phyloP scores from a whole-genome alignment of 2,888 invertebrate species.

The Agonopterix arenella region DNA sequence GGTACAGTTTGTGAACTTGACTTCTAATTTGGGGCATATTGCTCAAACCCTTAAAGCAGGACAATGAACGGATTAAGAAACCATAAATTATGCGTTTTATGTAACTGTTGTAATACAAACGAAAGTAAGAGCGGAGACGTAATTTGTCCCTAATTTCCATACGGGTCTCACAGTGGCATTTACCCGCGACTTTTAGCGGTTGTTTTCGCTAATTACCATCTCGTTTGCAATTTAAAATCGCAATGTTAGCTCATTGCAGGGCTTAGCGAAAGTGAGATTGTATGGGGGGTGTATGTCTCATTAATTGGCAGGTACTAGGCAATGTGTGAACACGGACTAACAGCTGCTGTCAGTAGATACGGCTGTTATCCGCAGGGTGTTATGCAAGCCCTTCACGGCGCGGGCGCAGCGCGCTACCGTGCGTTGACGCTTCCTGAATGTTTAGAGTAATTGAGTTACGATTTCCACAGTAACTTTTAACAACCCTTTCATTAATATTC shows the following conservation, averaged over 20 bases:
- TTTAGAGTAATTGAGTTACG: conserved; percentile 48
- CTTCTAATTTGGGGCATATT: conserved; percentile 33
- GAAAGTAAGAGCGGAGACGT: conserved; percentile 67
- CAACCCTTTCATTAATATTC: conserved; percentile 30
- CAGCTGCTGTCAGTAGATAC: conserved; percentile 31
- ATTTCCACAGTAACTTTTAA: conserved; percentile 40
- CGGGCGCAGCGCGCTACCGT: conserved; percentile 26
- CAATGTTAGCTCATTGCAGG: conserved; percentile 32
- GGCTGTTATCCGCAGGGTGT: conserved; percentile 21
- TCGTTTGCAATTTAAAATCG: conserved; percentile 72
- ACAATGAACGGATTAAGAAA: conserved; percentile 59
- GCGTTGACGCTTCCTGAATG: conserved; percentile 52
- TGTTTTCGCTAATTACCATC: conserved; percentile 74
- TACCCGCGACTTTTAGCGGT: conserved; percentile 55
- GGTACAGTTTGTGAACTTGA: conserved; percentile 1
- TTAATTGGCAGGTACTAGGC: conserved; percentile 58
- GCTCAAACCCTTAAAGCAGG: conserved; percentile 35
- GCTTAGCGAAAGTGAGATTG: conserved; percentile 55
- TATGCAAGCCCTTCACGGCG: conserved; percentile 40
- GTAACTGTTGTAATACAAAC: conserved; percentile 55
- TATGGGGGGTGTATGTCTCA: conserved; percentile 47
- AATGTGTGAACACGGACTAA: conserved; percentile 45
- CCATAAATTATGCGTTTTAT: conserved; percentile 55
- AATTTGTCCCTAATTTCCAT: conserved; percentile 74
- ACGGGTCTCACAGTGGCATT: conserved; percentile 58